Base-by-base conservation (phyloP, 2,888 invertebrate species). In the Hirtodrosophila cameraria region DNA sequence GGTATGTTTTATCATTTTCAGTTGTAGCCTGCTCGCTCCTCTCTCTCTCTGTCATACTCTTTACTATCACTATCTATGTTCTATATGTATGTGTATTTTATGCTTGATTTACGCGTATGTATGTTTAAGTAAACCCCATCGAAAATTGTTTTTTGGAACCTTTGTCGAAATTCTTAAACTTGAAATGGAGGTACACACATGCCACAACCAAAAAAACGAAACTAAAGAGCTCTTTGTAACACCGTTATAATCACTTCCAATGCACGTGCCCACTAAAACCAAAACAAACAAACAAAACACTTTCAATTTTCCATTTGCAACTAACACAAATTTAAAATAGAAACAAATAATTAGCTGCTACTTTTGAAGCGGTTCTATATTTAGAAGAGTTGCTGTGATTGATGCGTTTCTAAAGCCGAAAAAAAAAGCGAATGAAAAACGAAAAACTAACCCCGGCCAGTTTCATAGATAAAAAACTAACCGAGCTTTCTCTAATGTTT, bases 1-100 rank as follows among this genome's bases (percentile, higher is more conserved):
- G 96, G 96, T 96, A 94, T 93, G 95, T 94, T 88, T 77, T 67
- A 61, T 66, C 35, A 55, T 63, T 82, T 78, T 70, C 35, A 50
- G 66, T 86, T 72, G 16, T 46, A 75, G 65, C 82, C 67, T 82
- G 83, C 78, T 71, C 70, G 84, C 77, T 80, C 73, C 48, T 50
- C 59, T 66, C 46, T 62, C 23, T 45, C 33, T 59, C 25, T 42
- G 31, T 60, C 8, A 33, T 8, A 41, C 35, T 68, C 20, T 41
- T 15, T 30, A n/a, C 6, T 54, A 13, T 43, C 31, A 7, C 31
- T 48, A 25, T 42, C 45, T 28, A 30, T 48, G 12, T 42, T 9
- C 46, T 28, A 52, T 46, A 54, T 33, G 46, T 66, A 55, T 74
- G 48, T 57, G 70, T 61, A 74, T 68, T 74, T 68, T 38, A 79